Evolutionary conservation across 2,113 vertebrate genomes (phyloP), one percentile per base, ranked within the genome.

Genomic region (Calidris pygmaea): DNA sequence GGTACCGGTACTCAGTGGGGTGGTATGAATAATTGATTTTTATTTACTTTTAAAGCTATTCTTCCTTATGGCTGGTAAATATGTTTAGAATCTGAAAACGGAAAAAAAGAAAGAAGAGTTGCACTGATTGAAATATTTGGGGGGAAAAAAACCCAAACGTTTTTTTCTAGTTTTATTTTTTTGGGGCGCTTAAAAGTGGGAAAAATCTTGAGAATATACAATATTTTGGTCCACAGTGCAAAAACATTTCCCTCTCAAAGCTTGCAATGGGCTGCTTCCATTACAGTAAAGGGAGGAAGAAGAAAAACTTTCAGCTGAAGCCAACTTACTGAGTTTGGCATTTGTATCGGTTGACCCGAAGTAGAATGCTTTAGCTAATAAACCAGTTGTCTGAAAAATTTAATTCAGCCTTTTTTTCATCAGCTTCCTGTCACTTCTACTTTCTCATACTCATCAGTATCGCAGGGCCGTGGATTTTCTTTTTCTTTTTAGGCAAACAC

Each of bases 361-460:
- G 68, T 80, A 70, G 50, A 88, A 84, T 43, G 59, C 43, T 95
- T 92, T 77, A 66, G 63, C 88, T 93, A 47, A 95, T 83, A 94
- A 94, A 63, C 34, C 67, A 70, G 63, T 90, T 90, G 92, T 88
- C 88, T 77, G 70, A 92, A 88, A 90, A 68, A 88, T 24, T 45
- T 29, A 85, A 73, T 82, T 85, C 83, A 66, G 37, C n/a, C 41
- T 79, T 92, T 90, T 88, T 75, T 88, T 92, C 85, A 83, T 90
- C 82, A 65, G 63, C 83, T 90, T 58, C n/a, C 90, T 88, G 79
- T 83, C 79, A n/a, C 71, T 95, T 95, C 85, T 53, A 83, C 90
- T 95, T 85, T 65, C 82, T 93, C 79, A 15, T 79, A 29, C n/a
- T 94, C 56, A 66, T 92, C 90, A 88, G 75, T 66, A 90, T 67